Evolutionary conservation across 2,113 vertebrate species (phyloP), one percentile per base, ranked within the genome.

Genomic region (Camelus dromedarius): DNA sequence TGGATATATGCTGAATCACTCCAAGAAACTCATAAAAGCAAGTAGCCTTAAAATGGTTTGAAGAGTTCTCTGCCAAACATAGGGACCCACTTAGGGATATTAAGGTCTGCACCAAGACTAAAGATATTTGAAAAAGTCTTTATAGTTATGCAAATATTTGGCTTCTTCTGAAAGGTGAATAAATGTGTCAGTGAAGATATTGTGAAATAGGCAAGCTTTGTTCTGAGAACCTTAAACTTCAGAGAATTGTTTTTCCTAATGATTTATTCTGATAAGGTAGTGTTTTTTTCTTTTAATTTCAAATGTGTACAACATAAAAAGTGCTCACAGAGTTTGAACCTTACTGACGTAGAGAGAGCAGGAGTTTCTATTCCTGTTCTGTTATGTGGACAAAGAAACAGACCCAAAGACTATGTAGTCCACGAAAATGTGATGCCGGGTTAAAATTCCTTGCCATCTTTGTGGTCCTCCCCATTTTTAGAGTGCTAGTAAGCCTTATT

Each of bases 171-270:
- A 88, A 73, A 69, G 46, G 4, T 42, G 28, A 87, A 9, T 75
- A 91, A 90, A 82, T 48, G 20, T 30, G 38, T 77, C 75, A 84
- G 0, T 86, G 64, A 91, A 81, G 48, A 77, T 28, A 50, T 70
- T 93, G 83, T 91, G 46, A 82, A 89, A 62, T 56, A 90, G 50
- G 32, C 19, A 89, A 66, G 10, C 50, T 82, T 93, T 91, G 35
- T 82, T 84, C 77, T 89, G 38, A 96, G 48, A 91, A 94, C 52
- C 52, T 79, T 58, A 14, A 94, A 70, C 26, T 30, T 80, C 80
- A 80, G 50, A 95, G 30, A 62, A 75, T 19, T 73, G 26, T 4
- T 96, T 92, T 94, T 58, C 58, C 35, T 80, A 52, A 79, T 76
- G 8, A 24, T 96, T 87, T 95, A 60, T 83, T 76, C 50, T 87